phyloP scores from a whole-genome alignment of 2,113 vertebrate species.

The Tupaia chinensis region DNA sequence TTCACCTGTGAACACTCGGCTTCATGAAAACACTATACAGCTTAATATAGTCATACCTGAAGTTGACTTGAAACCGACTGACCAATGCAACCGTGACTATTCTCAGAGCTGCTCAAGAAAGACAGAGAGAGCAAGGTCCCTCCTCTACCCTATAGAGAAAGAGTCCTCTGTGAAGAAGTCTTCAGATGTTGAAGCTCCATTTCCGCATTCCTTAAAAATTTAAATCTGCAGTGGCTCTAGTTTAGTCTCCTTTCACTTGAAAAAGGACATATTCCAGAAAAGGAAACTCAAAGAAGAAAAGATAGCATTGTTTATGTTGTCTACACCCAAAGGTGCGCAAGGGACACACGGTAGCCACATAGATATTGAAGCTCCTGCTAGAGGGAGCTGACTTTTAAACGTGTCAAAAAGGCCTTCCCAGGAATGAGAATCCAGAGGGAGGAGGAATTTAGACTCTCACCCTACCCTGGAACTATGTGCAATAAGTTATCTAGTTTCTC shows the following conservation, averaged over 20 bases:
- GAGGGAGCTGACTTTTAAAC: background rate
- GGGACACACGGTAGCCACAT: background rate
- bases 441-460: background rate
- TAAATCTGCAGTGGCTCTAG: background rate
- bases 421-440: background rate
- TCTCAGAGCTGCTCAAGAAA: background rate
- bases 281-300: background rate
- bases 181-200: slow-evolving; percentile 28
- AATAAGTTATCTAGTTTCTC: background rate
- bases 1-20: background rate
- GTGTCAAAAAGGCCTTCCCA: too few species aligned
- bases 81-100: background rate
- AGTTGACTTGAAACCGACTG: background rate
- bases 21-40: too few species aligned
- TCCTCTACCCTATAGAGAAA: background rate
- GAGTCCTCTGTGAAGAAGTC: slow-evolving; percentile 22
- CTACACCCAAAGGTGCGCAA: background rate
- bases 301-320: background rate
- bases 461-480: background rate
- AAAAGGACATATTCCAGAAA: background rate
- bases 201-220: background rate
- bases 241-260: background rate
- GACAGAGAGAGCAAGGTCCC: background rate
- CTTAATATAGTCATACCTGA: slow-evolving; percentile 36
- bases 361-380: background rate